A percentile compares a stretch with the other conserved stretches of the same genome.
Evolutionary conservation across 1,140 invertebrate genomes (phyloP).

Genomic region (Oryzaephilus surinamensis): DNA sequence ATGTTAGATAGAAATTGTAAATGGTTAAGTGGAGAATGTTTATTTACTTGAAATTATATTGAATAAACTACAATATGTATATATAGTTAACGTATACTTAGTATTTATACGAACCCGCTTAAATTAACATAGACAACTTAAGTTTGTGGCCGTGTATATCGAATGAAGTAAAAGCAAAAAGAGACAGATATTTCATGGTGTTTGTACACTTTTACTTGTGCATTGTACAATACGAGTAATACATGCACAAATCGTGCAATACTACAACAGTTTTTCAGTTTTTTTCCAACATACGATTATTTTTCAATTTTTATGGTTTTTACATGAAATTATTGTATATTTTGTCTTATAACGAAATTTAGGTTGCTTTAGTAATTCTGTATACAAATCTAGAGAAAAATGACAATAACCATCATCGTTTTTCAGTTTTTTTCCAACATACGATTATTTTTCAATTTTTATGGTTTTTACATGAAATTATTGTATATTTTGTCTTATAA

Average conservation of each 20-base stretch:
- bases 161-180: slow-evolving; percentile 2
- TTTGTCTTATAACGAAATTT: not conserved
- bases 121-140: slow-evolving; percentile 20
- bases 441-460: too few relatives aligned
- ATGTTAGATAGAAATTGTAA: slow-evolving; percentile 20
- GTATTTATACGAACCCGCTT: too few relatives aligned
- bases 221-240: slow-evolving; percentile 1
- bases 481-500: not conserved
- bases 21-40: slow-evolving; percentile 21
- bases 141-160: slow-evolving; percentile 11
- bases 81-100: too few relatives aligned
- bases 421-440: slow-evolving; percentile 10
- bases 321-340: slow-evolving; percentile 6
- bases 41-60: slow-evolving; percentile 24
- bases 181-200: slow-evolving; percentile 3
- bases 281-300: slow-evolving; percentile 10
- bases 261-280: slow-evolving; percentile 8
- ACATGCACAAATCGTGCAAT: slow-evolving; percentile 1
- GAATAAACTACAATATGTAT: slow-evolving; percentile 20
- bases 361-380: not conserved
- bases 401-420: slow-evolving; percentile 3
- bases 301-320: too few relatives aligned
- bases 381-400: not conserved
- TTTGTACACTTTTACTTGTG: not conserved
- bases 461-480: slow-evolving; percentile 8